These are phyloP conservation scores for Zaprionus camerounensis DNA, from an alignment of 1,140 invertebrate species.

Conservation along the genomic window DNA sequence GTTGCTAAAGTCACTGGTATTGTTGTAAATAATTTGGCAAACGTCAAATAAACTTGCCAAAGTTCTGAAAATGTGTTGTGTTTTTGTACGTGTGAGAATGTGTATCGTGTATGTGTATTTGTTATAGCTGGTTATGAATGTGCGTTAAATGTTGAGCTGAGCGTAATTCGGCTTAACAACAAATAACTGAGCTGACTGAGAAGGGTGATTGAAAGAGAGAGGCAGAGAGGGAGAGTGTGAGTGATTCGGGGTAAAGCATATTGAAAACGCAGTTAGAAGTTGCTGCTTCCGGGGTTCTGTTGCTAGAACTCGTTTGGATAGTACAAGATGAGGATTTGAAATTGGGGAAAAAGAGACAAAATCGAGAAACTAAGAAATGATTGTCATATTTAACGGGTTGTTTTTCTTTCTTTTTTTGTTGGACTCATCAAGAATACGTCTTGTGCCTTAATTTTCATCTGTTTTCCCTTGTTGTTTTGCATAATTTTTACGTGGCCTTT, in stretches of 20 bases:
- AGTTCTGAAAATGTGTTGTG: slow-evolving; percentile 15
- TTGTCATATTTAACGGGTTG: slow-evolving; percentile 70
- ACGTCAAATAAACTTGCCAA: slow-evolving; percentile 69
- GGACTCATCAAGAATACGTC: slow-evolving; percentile 41
- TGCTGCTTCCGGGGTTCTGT: slow-evolving; percentile 28
- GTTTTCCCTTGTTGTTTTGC: slow-evolving; percentile 13
- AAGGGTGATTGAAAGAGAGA: not conserved
- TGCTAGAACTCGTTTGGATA: not conserved
- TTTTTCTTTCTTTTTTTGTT: slow-evolving; percentile 24
- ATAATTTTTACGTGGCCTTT: slow-evolving; percentile 27
- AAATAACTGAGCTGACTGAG: slow-evolving; percentile 9
- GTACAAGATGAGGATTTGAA: not conserved
- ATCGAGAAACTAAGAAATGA: slow-evolving; percentile 11
- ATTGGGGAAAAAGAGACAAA: not conserved
- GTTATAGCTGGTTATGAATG: slow-evolving; percentile 57
- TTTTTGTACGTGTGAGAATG: not conserved
- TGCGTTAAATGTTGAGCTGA: slow-evolving; percentile 46
- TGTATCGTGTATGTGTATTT: slow-evolving; percentile 17
- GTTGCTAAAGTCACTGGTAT: too few species aligned
- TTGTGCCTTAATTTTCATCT: slow-evolving; percentile 22
- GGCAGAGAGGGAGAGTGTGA: not conserved
- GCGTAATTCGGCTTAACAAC: slow-evolving; percentile 64
- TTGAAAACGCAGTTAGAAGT: slow-evolving; percentile 44
- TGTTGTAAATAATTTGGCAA: too few species aligned
- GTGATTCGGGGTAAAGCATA: slow-evolving; percentile 45